Percentiles rank a stretch among this genome's conserved stretches.
phyloP scores from a whole-genome alignment of 2,113 vertebrate species.

The Ophiodon elongatus region DNA sequence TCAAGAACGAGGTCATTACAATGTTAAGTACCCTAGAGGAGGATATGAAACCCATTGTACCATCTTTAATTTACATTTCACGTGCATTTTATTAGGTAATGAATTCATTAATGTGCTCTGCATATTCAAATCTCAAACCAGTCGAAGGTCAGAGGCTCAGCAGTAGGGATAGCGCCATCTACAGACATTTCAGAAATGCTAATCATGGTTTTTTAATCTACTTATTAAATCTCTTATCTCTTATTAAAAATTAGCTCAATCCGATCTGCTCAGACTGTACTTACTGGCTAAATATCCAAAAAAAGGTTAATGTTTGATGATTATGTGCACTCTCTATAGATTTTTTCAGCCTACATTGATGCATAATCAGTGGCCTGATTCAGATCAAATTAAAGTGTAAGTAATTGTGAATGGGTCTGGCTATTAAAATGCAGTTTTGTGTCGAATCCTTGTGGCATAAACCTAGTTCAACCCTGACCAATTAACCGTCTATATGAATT shows the following conservation, averaged over 20 bases:
- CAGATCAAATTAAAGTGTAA: background rate
- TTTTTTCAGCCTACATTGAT: background rate
- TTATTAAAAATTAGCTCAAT: background rate
- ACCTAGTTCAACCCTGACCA: background rate
- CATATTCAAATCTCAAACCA: constrained; percentile 43
- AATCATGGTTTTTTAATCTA: background rate
- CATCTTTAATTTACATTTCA: constrained; percentile 62
- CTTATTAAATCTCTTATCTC: too few relatives aligned
- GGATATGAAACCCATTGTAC: constrained; percentile 54
- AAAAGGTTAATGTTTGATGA: background rate
- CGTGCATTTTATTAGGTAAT: constrained; percentile 59
- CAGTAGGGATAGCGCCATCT: constrained; percentile 41
- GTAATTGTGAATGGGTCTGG: background rate
- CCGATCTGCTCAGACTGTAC: background rate
- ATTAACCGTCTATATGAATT: background rate
- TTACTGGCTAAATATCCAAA: background rate
- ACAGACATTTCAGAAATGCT: constrained; percentile 8
- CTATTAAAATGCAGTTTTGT: constrained; percentile 12
- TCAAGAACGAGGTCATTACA: constrained; percentile 50
- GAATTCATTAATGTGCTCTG: constrained; percentile 44
- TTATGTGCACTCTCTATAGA: background rate
- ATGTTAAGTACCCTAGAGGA: constrained; percentile 49
- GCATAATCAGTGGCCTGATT: background rate
- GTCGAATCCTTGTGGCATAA: background rate
- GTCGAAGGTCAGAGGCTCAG: constrained; percentile 26